Percentiles rank a stretch among this genome's conserved stretches.
Evolutionary conservation across 2,113 vertebrate genomes (phyloP).

Genomic region (Setophaga petechia): DNA sequence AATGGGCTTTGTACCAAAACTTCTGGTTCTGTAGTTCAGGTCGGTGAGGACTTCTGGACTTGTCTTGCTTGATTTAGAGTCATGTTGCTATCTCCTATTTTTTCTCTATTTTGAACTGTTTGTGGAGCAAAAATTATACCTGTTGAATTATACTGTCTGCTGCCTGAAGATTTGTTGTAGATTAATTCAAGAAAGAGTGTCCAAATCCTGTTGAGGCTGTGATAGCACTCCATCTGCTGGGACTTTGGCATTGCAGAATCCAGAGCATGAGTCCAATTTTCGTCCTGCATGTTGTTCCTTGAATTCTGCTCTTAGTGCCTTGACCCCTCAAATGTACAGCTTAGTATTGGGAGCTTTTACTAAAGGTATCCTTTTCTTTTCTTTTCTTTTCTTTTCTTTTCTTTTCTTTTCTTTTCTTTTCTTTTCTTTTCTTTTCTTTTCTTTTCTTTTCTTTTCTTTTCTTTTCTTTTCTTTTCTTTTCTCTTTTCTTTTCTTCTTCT

Average conservation of each 20-base stretch:
- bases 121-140: background rate
- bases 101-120: background rate
- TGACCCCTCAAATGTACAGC: background rate
- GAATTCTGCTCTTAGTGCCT: background rate
- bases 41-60: background rate
- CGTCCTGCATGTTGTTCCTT: background rate
- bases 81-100: background rate
- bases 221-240: background rate
- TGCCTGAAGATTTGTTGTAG: background rate
- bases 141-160: background rate
- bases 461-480: no score
- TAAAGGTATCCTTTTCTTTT: background rate
- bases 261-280: accelerated
- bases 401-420: no score
- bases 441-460: no score
- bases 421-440: no score
- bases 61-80: background rate
- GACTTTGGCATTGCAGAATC: background rate
- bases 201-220: background rate
- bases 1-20: background rate
- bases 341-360: background rate
- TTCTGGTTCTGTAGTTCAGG: background rate
- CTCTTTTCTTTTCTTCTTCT: no score
- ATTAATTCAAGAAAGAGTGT: background rate
- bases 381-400: background rate